A percentile compares a stretch with the other conserved stretches of the same genome.
Conservation (phyloP, 2,797 vertebrate genomes). For the Gastrophryne carolinensis region DNA sequence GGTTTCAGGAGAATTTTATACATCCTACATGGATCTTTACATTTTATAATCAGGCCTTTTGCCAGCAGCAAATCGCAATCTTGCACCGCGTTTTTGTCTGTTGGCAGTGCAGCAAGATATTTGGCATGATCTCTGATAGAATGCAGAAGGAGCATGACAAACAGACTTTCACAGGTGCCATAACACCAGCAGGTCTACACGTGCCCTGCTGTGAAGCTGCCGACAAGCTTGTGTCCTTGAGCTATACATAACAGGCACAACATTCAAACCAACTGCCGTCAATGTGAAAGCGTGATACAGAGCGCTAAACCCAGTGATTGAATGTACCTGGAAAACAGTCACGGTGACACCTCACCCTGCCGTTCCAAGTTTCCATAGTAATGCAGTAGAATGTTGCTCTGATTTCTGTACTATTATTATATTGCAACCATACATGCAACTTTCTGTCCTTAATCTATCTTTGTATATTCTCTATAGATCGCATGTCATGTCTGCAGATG, state of each 20-base stretch:
- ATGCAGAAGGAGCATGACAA: conserved; percentile 45
- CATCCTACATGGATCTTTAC: conserved; percentile 15
- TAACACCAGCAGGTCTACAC: conserved; percentile 43
- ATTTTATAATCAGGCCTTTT: background rate
- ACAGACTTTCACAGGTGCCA: conserved; percentile 47
- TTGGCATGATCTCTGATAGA: conserved; percentile 39
- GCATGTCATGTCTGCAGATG: no score
- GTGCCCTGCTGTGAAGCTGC: conserved; percentile 30
- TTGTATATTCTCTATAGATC: no score
- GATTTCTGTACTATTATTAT: no score
- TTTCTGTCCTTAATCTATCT: no score
- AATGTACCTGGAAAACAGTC: background rate
- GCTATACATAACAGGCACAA: conserved; percentile 19
- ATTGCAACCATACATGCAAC: no score
- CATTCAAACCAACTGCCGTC: conserved; percentile 27
- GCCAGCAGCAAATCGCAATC: conserved; percentile 25
- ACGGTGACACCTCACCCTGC: background rate
- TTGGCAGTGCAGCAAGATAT: conserved; percentile 38
- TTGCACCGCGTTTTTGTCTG: conserved; percentile 17
- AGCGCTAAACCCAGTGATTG: background rate
- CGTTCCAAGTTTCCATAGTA: conserved; percentile 5
- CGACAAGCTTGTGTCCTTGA: conserved; percentile 26
- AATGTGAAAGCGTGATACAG: background rate
- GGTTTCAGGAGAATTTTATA: background rate
- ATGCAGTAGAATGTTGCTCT: background rate